Conservation (phyloP, 1,140 invertebrate genomes). For the Maconellicoccus hirsutus region DNA sequence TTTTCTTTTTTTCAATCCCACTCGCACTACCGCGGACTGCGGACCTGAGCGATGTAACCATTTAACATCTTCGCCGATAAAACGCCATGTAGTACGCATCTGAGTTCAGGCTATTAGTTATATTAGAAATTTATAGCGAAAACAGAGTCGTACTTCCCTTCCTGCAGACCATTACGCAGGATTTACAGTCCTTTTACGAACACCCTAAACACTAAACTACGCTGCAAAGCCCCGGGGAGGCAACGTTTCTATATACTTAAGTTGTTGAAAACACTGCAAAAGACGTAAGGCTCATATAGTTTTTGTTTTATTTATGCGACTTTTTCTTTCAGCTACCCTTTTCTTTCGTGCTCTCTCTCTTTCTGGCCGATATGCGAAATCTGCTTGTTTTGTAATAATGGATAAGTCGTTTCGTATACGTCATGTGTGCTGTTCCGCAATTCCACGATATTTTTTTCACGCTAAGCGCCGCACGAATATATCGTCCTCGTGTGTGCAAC, state of each 20-base stretch:
- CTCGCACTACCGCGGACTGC: too few species aligned
- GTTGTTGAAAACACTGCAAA: constrained; percentile 21
- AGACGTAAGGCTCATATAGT: constrained; percentile 12
- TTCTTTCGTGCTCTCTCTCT: background rate
- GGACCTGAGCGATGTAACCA: background rate
- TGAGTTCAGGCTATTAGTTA: constrained; percentile 13
- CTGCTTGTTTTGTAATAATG: background rate
- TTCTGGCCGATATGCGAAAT: background rate
- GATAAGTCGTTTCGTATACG: background rate
- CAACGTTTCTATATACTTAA: constrained; percentile 11
- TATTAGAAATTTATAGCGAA: constrained; percentile 19
- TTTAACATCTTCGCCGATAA: background rate
- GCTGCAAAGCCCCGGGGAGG: constrained; percentile 6
- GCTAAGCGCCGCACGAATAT: too few species aligned
- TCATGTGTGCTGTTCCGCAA: background rate
- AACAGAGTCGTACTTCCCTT: constrained; percentile 7
- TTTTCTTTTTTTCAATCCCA: background rate
- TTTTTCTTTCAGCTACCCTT: constrained; percentile 2
- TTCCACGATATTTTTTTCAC: background rate
- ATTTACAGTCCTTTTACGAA: constrained; percentile 16
- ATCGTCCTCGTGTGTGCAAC: background rate
- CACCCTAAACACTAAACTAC: constrained; percentile 5
- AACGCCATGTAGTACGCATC: background rate
- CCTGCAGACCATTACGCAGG: constrained; percentile 11
- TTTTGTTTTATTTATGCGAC: constrained; percentile 21